A percentile compares a stretch with the other conserved stretches of the same genome.
Evolutionary conservation across 2,797 vertebrate genomes (phyloP).

Genomic region (Oreochromis mossambicus): DNA sequence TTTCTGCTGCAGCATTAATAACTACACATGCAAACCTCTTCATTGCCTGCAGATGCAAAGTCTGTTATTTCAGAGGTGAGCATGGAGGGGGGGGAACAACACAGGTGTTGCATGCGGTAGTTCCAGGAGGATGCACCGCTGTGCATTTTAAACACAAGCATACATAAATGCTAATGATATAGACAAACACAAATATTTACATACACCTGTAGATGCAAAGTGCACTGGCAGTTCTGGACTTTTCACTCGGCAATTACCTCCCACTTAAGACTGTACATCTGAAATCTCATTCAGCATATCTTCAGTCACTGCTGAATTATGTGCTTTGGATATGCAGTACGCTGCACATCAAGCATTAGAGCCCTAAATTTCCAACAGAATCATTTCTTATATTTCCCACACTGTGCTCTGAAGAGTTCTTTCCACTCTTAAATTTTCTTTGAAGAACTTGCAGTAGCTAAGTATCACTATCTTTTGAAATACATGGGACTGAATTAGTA

Average conservation of each 20-base stretch:
- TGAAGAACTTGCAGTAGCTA: neutral
- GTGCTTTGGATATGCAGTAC: neutral
- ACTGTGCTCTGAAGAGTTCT: neutral
- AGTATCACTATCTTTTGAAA: neutral
- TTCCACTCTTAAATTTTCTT: neutral
- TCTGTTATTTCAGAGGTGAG: neutral
- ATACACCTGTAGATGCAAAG: neutral
- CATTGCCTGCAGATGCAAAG: neutral
- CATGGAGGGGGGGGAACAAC: neutral
- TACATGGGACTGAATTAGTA: neutral
- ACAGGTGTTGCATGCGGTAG: neutral
- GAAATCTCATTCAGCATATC: neutral
- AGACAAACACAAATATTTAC: neutral
- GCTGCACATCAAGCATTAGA: neutral
- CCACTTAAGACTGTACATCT: neutral
- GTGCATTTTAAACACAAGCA: neutral
- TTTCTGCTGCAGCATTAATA: neutral
- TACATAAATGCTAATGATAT: neutral
- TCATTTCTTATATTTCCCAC: neutral
- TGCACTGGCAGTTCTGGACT: neutral
- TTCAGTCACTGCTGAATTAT: neutral
- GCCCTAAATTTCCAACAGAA: neutral
- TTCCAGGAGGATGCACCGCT: neutral
- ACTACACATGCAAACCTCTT: neutral
- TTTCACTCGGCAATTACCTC: neutral